A percentile compares a stretch with the other conserved stretches of the same genome.
Evolutionary conservation across 1,140 invertebrate genomes (phyloP).

Genomic region (Polypedilum vanderplanki): DNA sequence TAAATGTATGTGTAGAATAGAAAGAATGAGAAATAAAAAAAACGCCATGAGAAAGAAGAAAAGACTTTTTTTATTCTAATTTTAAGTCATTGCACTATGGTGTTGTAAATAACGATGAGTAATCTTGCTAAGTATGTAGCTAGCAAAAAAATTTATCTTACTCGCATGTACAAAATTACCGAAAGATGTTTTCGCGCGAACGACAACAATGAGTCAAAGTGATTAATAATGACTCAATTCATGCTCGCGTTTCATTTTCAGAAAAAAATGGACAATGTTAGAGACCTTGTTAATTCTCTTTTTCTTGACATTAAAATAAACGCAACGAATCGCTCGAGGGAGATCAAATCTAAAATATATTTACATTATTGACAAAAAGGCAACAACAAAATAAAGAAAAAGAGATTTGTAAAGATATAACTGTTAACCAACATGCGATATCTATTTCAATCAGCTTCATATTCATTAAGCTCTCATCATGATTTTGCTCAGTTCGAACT

Average conservation of each 20-base stretch:
- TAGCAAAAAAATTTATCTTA: neutral
- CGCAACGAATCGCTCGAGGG: neutral
- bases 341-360: neutral
- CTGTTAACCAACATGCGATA: slow-evolving; percentile 12
- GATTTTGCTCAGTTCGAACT: neutral
- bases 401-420: neutral
- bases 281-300: neutral
- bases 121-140: neutral
- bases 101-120: neutral
- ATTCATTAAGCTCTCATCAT: neutral
- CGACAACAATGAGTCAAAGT: neutral
- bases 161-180: neutral
- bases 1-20: neutral
- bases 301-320: neutral
- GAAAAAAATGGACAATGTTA: neutral
- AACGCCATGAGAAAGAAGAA: slow-evolving; percentile 10
- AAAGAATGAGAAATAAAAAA: neutral
- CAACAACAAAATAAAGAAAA: neutral
- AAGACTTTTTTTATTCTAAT: slow-evolving; percentile 3
- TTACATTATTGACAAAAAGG: neutral
- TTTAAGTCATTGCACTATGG: neutral
- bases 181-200: too few relatives aligned
- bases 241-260: neutral
- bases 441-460: neutral
- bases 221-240: slow-evolving; percentile 7